Evolutionary conservation across 1,140 invertebrate species (phyloP), one percentile per base, ranked within the genome.

Genomic region (Ostrea edulis): DNA sequence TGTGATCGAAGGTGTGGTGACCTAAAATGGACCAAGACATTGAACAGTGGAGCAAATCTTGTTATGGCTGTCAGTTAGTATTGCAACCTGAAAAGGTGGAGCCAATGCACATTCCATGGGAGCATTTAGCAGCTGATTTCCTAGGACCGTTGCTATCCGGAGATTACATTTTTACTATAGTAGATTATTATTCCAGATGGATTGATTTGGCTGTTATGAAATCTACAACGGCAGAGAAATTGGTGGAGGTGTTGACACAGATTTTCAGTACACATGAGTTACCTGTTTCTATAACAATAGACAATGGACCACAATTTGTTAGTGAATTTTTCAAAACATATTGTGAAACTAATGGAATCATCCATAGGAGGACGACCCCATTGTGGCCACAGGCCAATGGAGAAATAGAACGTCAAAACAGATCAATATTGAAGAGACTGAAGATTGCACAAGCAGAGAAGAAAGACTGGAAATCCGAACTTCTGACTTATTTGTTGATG

Each of bases 371-470:
- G 44, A 77, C 53, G 0, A 91, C 90, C 20, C 83, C 89, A 11
- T 81, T 77, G 44, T 91, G 88, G 87, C 86, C 91, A 14, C 89
- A 91, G 54, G 87, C 82, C 20, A 93, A 93, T 85, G 88, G 91
- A 0, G 89, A 91, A 44, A 84, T 91, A 11, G 90, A 90, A 54
- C 52, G 91, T 53, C 77, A 89, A 22, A 92, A 90, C 84, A 54
- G 58, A 81, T 89, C 88, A 25, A n/a, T 93, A 7, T 9, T 91
- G 81, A 93, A 93, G 87, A 8, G 71, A n/a, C 71, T 92, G 22
- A 88, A 84, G 29, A 90, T 86, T 35, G 89, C 85, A 14, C 86
- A 91, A 35, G 51, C 88, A 2, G n/a, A 89, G 83, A 65, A 82
- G 14, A 87, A 44, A 82, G 87, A 84, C 82, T 87, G 86, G 88